Evolutionary conservation across 2,797 vertebrate genomes (phyloP), one percentile per base, ranked within the genome.

Genomic region (Hirundo rustica): DNA sequence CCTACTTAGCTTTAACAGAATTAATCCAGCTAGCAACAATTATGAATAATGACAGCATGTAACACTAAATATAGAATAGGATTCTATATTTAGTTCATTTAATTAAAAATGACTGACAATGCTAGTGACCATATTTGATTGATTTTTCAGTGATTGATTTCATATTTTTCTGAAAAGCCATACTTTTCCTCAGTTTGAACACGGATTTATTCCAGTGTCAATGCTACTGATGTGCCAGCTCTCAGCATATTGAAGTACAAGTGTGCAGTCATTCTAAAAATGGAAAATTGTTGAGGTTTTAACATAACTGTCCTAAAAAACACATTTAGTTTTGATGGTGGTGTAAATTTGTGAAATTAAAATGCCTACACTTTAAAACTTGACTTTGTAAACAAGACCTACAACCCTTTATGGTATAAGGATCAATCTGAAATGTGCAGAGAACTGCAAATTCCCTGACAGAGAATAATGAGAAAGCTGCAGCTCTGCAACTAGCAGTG

Each of bases 301-400:
- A 78, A 55, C 11, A 51, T 78, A 79, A 53, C 25, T 82, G 25
- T 45, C 51, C 44, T 50, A 54, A 87, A 77, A 79, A 44, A 62
- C 38, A 23, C 12, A 67, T 89, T 76, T 88, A 11, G 3, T 71
- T 92, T 80, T 92, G 89, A 77, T 76, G 18, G 14, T 64, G 44
- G 8, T 45, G 38, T 83, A 92, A 88, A 88, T 91, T 17, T 83
- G 68, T 80, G 85, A 88, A 82, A 82, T 82, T 36, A 82, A 91
- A 76, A 66, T 68, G 29, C 22, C 32, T 36, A 34, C 44, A 32
- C 48, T 67, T 88, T 61, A 85, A 85, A 94, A 45, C 30, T 54
- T 73, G 48, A 62, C 25, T 36, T 18, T 62, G 29, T 88, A 70
- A 95, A 77, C 79, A 83, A 85, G 34, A 16, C 70, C 61, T 85